Conservation (phyloP, 2,797 vertebrate species). For the Rhinatrema bivittatum region DNA sequence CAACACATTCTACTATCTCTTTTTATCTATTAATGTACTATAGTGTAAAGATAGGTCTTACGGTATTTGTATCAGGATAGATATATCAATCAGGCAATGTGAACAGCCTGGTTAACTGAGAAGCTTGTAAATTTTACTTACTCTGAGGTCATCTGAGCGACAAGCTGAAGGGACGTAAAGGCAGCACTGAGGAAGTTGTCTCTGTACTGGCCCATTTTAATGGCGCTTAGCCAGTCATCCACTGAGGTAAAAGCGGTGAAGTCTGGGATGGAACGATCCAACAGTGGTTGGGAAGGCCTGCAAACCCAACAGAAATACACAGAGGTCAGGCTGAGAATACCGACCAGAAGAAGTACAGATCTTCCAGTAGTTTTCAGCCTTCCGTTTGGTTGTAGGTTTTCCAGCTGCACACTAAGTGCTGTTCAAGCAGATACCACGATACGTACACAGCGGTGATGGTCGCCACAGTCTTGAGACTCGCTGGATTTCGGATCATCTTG, state of each 20-base stretch:
- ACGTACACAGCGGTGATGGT: constrained; percentile 96
- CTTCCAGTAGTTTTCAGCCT: too few relatives aligned
- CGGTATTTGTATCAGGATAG: too few relatives aligned
- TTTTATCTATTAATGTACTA: too few relatives aligned
- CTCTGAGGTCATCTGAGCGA: constrained; percentile 95
- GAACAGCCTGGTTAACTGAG: too few relatives aligned
- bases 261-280: constrained; percentile 94
- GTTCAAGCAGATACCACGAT: too few relatives aligned
- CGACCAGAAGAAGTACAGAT: too few relatives aligned
- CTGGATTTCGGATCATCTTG: constrained; percentile 97
- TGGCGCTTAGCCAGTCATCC: constrained; percentile 92
- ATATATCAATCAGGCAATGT: too few relatives aligned
- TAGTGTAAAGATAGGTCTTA: too few relatives aligned
- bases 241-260: constrained; percentile 97
- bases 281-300: constrained; percentile 96
- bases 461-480: constrained; percentile 94
- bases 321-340: not conserved
- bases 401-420: too few relatives aligned
- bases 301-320: constrained; percentile 10
- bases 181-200: constrained; percentile 95
- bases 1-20: too few relatives aligned
- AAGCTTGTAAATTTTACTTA: constrained; percentile 77
- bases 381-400: too few relatives aligned
- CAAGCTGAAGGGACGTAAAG: constrained; percentile 93
- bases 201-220: constrained; percentile 98